These are phyloP conservation scores for Parnassius apollo DNA, from an alignment of 2,888 invertebrate genomes.

Conservation along the genomic window DNA sequence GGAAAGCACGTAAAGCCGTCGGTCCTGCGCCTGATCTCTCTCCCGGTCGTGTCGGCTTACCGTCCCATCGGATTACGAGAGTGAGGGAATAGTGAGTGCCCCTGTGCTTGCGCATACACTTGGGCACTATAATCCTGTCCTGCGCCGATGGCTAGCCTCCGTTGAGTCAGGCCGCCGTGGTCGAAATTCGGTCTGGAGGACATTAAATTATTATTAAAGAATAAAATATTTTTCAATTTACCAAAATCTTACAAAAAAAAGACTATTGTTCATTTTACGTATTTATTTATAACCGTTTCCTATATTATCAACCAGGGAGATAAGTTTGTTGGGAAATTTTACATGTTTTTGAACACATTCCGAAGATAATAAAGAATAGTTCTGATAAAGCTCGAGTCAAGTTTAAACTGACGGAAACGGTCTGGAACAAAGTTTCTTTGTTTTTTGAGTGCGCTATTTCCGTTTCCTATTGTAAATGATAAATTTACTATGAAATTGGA, in stretches of 20 bases:
- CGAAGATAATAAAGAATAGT: constrained; percentile 16
- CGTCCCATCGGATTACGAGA: no score
- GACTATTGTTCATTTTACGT: constrained; percentile 6
- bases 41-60: no score
- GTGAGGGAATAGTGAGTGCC: no score
- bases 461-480: constrained; percentile 4
- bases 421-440: neutral
- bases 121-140: no score
- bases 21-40: no score
- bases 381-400: constrained; percentile 15
- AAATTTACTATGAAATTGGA: neutral
- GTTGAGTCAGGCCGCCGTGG: no score
- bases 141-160: no score
- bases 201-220: no score
- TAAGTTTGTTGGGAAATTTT: constrained; percentile 26
- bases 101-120: no score
- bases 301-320: constrained; percentile 14
- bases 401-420: neutral
- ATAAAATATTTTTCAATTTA: no score
- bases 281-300: constrained; percentile 10
- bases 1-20: no score
- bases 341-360: constrained; percentile 25
- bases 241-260: neutral
- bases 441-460: constrained; percentile 5
- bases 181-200: no score